These are phyloP conservation scores for Reinhardtius hippoglossoides DNA, from an alignment of 2,113 vertebrate species.

Conservation along the genomic window DNA sequence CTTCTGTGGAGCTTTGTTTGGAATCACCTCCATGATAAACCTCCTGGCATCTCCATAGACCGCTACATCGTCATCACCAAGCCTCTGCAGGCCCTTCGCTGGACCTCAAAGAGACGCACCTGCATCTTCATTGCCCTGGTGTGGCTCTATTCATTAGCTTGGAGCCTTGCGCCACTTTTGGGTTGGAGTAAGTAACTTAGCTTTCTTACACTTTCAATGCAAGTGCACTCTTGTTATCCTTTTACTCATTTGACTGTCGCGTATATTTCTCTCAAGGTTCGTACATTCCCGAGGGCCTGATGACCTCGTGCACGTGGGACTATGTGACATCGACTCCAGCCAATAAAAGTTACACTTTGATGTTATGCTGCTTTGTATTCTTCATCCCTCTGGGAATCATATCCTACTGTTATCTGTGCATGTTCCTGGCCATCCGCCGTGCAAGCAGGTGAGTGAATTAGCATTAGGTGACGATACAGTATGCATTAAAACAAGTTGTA, in stretches of 20 bases:
- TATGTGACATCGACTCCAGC: constrained; percentile 90
- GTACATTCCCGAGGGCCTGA: constrained; percentile 92
- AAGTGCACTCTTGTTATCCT: background rate
- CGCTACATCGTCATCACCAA: constrained; percentile 94
- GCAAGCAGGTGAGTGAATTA: constrained; percentile 83
- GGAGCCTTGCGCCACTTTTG: constrained; percentile 95
- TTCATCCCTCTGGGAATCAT: constrained; percentile 91
- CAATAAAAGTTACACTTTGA: constrained; percentile 92
- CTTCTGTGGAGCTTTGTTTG: constrained; percentile 95
- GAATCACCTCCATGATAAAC: constrained; percentile 95
- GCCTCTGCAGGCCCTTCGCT: constrained; percentile 87
- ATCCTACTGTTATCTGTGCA: constrained; percentile 92
- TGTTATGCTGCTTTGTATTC: constrained; percentile 95
- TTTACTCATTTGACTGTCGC: background rate
- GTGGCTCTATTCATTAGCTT: constrained; percentile 92
- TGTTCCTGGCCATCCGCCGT: constrained; percentile 90
- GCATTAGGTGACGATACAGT: background rate
- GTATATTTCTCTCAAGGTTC: constrained; percentile 81
- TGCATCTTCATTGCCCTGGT: constrained; percentile 85
- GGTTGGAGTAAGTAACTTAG: constrained; percentile 92
- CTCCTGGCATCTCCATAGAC: constrained; percentile 92
- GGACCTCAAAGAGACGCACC: constrained; percentile 87
- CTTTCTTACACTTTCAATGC: background rate
- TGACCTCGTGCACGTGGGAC: constrained; percentile 96
- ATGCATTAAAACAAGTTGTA: background rate